These are phyloP conservation scores for Psittacus erithacus DNA, from an alignment of 2,113 vertebrate genomes.

Conservation along the genomic window DNA sequence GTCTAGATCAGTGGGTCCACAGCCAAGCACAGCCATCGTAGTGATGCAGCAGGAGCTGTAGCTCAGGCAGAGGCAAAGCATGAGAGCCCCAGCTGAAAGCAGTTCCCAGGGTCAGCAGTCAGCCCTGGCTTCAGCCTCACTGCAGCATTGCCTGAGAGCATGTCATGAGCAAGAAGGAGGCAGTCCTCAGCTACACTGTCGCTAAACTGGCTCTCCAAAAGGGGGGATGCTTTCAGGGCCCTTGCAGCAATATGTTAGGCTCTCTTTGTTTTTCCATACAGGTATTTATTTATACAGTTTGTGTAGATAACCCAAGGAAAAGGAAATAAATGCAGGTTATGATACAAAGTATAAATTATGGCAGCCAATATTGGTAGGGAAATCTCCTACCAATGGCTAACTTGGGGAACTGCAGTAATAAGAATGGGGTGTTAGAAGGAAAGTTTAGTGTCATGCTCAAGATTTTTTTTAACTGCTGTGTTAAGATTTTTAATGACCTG, in stretches of 20 bases:
- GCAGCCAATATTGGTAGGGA: neutral
- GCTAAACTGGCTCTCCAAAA: neutral
- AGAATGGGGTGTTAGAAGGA: neutral
- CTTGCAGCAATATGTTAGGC: neutral
- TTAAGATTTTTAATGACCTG: neutral
- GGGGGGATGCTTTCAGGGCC: neutral
- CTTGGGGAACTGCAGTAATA: neutral
- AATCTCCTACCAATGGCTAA: neutral
- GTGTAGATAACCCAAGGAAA: neutral
- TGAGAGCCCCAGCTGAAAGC: neutral
- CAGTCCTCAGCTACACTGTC: accelerated
- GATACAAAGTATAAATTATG: neutral
- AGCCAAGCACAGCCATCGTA: neutral
- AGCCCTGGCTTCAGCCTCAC: neutral
- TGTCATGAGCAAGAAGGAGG: neutral
- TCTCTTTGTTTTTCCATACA: neutral
- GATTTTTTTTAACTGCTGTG: neutral
- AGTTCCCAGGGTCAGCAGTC: neutral
- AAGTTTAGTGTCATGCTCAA: neutral
- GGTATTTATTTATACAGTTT: neutral
- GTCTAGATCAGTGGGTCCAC: neutral
- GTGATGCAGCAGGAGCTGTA: neutral
- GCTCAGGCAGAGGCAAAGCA: neutral
- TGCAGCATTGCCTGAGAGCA: neutral
- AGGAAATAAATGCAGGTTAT: neutral